Evolutionary conservation across 2,888 invertebrate genomes (phyloP).

Genomic region (Drosophila ustulata): DNA sequence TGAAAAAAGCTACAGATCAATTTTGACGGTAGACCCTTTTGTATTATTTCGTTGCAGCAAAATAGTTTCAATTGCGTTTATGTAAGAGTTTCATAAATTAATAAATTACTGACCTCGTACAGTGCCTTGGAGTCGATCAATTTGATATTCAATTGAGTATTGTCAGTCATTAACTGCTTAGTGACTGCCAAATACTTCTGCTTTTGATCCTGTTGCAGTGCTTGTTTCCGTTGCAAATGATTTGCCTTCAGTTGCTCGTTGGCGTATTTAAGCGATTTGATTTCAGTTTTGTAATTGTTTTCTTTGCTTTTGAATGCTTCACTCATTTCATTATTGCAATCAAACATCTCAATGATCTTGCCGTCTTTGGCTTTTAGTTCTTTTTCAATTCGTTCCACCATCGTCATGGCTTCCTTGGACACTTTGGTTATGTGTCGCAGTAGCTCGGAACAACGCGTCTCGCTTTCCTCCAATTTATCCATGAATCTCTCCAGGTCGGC

Average conservation of each 20-base stretch:
- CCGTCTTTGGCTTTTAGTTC: constrained; percentile 1
- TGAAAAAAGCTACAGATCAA: no score
- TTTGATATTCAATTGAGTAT: no score
- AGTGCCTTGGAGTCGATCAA: no score
- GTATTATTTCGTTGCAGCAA: no score
- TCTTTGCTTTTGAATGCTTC: not conserved
- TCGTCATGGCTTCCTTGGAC: not conserved
- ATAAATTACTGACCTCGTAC: no score
- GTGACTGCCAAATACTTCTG: no score
- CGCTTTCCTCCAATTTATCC: not conserved
- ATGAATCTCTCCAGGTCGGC: not conserved
- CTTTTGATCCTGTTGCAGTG: not conserved
- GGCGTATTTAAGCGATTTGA: constrained; percentile 4
- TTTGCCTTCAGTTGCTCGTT: constrained; percentile 1
- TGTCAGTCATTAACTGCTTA: no score
- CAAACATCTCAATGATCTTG: not conserved
- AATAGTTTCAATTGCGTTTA: no score
- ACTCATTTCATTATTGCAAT: not conserved
- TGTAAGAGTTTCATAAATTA: no score
- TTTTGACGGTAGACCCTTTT: no score
- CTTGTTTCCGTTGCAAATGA: not conserved
- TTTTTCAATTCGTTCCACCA: not conserved
- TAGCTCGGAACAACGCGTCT: not conserved
- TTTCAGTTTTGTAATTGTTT: not conserved
- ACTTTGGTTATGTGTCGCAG: constrained; percentile 6